phyloP scores from a whole-genome alignment of 23 tunicate genomes.

The Diplosoma virens region DNA sequence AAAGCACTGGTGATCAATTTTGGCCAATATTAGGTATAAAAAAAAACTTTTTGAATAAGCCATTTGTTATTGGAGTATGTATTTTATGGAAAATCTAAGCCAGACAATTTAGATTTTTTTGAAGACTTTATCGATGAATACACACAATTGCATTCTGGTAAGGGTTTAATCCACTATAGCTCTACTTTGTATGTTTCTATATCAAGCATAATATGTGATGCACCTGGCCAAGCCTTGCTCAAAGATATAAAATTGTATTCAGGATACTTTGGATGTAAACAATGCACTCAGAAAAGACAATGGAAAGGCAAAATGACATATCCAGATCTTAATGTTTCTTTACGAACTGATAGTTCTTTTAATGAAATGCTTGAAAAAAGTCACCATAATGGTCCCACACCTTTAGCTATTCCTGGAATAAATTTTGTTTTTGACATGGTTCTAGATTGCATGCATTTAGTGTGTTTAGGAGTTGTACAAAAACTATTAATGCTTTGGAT shows the following conservation, averaged over 20 bases:
- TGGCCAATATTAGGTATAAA: constrained; percentile 3
- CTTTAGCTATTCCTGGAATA: background rate
- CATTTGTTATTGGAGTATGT: constrained; percentile 1
- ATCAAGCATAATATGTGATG: constrained; percentile 20
- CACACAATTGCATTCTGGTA: background rate
- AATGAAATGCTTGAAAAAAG: background rate
- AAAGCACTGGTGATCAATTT: background rate
- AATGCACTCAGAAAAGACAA: background rate
- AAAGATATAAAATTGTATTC: constrained; percentile 8
- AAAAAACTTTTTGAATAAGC: background rate
- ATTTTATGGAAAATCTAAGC: constrained; percentile 4
- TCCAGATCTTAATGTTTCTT: constrained; percentile 7
- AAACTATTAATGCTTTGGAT: constrained; percentile 17
- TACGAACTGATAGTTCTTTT: constrained; percentile 7
- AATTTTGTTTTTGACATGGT: background rate
- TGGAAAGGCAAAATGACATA: constrained; percentile 11
- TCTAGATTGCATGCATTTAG: constrained; percentile 41
- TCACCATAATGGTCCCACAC: background rate
- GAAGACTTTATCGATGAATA: background rate
- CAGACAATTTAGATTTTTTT: background rate
- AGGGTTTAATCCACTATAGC: background rate
- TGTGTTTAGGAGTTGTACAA: constrained; percentile 37
- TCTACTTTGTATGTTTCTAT: background rate
- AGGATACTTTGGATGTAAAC: constrained; percentile 22
- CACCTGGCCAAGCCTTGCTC: constrained; percentile 12